Evolutionary conservation across 2,797 vertebrate species (phyloP), one percentile per base, ranked within the genome.

Genomic region (Epinephelus coioides): DNA sequence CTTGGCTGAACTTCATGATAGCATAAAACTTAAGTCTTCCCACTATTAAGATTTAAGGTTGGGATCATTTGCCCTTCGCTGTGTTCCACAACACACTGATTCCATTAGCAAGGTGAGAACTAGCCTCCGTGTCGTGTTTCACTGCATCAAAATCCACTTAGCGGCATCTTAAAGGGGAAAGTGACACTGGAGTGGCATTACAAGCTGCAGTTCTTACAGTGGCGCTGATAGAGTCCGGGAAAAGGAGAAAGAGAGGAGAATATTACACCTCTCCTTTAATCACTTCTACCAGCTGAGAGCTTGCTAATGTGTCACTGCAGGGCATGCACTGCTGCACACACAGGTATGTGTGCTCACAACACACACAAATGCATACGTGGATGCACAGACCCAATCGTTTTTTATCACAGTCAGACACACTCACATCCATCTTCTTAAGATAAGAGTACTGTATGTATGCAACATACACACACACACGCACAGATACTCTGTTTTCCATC

Each of bases 121-220:
- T 53, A 81, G 63, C 60, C 78, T 27, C 59, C 8, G 7, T 78
- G 79, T 76, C 71, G 55, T 75, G 56, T 85, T 82, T 67, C 56
- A 79, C 65, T 70, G 77, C 53, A 70, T 84, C 68, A 73, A 81
- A 88, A 91, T 90, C 77, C 79, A 87, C 80, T 87, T 83, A 80
- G 76, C 67, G 51, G 64, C 55, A 30, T 66, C 72, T 78, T 81
- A 69, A 67, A 85, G 51, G 76, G 25, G 46, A 63, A 85, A 27
- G 74, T 86, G 88, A 84, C 78, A 80, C 78, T 50, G 11, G 50
- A 86, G 57, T 49, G 71, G 18, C 59, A 67, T 80, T 67, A 75
- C 49, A 74, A 77, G 81, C 81, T 79, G 55, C 56, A n/a, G 65
- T 61, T 84, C 55, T 69, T 62, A 76, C 64, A 79, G 70, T 34